Evolutionary conservation across 2,888 invertebrate genomes (phyloP).

Genomic region (Caenorhabditis becei): DNA sequence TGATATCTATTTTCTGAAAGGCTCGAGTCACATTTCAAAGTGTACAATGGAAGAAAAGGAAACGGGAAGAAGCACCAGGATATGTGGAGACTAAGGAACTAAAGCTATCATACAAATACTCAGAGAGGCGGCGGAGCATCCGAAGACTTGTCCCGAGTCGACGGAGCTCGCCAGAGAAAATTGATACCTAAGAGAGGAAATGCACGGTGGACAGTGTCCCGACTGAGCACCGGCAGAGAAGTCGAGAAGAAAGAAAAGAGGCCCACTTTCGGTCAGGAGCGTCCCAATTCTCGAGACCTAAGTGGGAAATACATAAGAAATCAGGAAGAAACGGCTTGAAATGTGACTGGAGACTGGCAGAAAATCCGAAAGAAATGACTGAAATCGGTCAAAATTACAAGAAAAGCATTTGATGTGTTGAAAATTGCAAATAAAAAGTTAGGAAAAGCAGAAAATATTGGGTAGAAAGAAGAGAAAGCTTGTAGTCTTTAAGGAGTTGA

Average conservation of each 20-base stretch:
- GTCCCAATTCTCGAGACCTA: conserved; percentile 57
- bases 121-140: not conserved
- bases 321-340: conserved; percentile 18
- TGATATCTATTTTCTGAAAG: not conserved
- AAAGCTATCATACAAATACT: conserved; percentile 52
- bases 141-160: conserved; percentile 48
- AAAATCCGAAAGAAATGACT: conserved; percentile 1
- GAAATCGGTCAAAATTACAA: conserved; percentile 29
- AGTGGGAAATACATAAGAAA: conserved; percentile 11
- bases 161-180: conserved; percentile 12
- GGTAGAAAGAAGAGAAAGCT: conserved; percentile 8
- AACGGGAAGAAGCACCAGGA: conserved; percentile 20
- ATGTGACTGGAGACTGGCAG: conserved; percentile 30
- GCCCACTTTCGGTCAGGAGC: conserved; percentile 35
- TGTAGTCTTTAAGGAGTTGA: conserved; percentile 11
- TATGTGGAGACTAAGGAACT: conserved; percentile 49
- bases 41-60: conserved; percentile 24
- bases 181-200: conserved; percentile 48
- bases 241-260: not conserved
- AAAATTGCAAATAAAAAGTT: not conserved
- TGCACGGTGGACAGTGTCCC: conserved; percentile 39
- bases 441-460: not conserved
- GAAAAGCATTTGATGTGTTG: conserved; percentile 28
- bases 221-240: conserved; percentile 34
- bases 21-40: conserved; percentile 29